phyloP scores from a whole-genome alignment of 2,797 vertebrate species.

The Amniataba percoides region DNA sequence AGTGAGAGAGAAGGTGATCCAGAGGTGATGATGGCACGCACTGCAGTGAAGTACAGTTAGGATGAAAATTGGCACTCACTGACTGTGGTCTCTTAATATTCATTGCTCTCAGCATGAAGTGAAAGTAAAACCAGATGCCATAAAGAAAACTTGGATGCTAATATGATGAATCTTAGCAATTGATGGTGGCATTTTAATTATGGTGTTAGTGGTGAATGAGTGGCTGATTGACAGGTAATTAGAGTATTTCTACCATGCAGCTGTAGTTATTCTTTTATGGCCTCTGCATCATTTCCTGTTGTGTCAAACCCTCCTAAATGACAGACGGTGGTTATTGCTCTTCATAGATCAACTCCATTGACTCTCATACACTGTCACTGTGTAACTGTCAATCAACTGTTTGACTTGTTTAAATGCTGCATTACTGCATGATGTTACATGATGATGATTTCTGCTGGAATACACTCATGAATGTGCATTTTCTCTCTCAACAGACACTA shows the following conservation, averaged over 20 bases:
- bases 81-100: conserved; percentile 8
- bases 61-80: background rate
- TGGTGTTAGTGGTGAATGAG: conserved; percentile 22
- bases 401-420: conserved; percentile 55
- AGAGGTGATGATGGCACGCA: conserved; percentile 53
- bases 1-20: conserved; percentile 59
- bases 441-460: conserved; percentile 62
- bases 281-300: conserved; percentile 39
- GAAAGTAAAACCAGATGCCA: conserved; percentile 51
- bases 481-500: conserved; percentile 81
- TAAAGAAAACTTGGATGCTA: conserved; percentile 5
- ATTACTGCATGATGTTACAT: conserved; percentile 63
- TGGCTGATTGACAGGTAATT: conserved; percentile 11
- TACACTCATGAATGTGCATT: conserved; percentile 80
- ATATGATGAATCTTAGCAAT: conserved; percentile 17
- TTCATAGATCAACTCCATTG: conserved; percentile 68
- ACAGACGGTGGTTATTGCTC: conserved; percentile 33
- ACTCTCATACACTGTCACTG: conserved; percentile 53
- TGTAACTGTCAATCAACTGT: conserved; percentile 60
- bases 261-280: conserved; percentile 29
- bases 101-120: background rate
- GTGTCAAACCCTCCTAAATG: conserved; percentile 24
- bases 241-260: conserved; percentile 22
- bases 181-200: conserved; percentile 37
- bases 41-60: conserved; percentile 52